phyloP scores from a whole-genome alignment of 2,888 invertebrate genomes.

The Pterostichus madidus region DNA sequence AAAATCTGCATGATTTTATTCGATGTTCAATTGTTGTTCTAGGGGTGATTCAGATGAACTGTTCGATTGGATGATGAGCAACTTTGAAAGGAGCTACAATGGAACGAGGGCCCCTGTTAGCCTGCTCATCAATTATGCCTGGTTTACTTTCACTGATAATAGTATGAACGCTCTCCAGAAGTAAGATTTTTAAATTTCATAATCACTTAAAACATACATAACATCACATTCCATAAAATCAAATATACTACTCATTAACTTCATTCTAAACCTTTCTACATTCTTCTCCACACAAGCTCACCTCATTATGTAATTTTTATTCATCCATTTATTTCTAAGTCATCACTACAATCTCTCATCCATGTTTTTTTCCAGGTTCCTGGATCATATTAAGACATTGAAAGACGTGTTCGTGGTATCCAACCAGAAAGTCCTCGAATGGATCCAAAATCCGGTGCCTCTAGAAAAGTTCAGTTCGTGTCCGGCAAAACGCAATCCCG shows the following conservation, averaged over 20 bases:
- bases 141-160: conserved; percentile 75
- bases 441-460: conserved; percentile 76
- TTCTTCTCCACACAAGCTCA: neutral
- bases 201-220: too few species aligned
- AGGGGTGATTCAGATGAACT: conserved; percentile 74
- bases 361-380: conserved; percentile 71
- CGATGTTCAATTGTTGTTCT: conserved; percentile 58
- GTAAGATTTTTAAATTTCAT: conserved; percentile 53
- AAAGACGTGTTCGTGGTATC: conserved; percentile 77
- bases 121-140: conserved; percentile 77
- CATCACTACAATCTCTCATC: conserved; percentile 9
- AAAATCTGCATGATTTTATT: too few species aligned
- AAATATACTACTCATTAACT: too few species aligned
- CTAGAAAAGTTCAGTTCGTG: conserved; percentile 70
- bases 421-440: conserved; percentile 75
- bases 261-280: neutral
- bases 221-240: too few species aligned
- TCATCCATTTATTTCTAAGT: neutral
- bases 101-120: conserved; percentile 78
- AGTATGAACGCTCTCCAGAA: conserved; percentile 71
- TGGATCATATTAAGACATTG: conserved; percentile 73
- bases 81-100: conserved; percentile 76
- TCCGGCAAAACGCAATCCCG: conserved; percentile 68
- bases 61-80: conserved; percentile 75
- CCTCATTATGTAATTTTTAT: too few species aligned